Percentiles rank a stretch among this genome's conserved stretches.
Evolutionary conservation across 1,140 invertebrate species (phyloP).

Genomic region (Pogonomyrmex barbatus): DNA sequence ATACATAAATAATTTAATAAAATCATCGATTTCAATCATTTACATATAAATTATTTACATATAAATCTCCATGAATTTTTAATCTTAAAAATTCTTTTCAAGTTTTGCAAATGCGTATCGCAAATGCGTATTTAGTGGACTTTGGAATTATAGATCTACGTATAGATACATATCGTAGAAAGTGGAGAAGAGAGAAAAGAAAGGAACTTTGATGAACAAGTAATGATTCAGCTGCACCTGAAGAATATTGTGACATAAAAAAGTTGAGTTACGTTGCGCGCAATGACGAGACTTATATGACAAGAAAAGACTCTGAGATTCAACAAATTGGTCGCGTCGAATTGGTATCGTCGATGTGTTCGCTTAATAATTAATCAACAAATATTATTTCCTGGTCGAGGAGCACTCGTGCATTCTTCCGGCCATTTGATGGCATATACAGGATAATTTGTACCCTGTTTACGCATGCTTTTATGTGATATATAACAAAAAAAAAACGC

Average conservation of each 20-base stretch:
- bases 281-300: slow-evolving; percentile 56
- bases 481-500: slow-evolving; percentile 25
- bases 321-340: slow-evolving; percentile 60
- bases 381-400: slow-evolving; percentile 55
- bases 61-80: neutral
- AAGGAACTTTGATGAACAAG: slow-evolving; percentile 2
- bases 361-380: slow-evolving; percentile 66
- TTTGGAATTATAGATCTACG: slow-evolving; percentile 6
- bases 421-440: slow-evolving; percentile 35
- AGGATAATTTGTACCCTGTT: neutral
- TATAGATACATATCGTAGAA: neutral
- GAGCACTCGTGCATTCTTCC: slow-evolving; percentile 61
- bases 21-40: neutral
- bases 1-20: neutral
- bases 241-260: slow-evolving; percentile 34
- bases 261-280: neutral
- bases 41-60: neutral
- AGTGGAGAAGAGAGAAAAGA: slow-evolving; percentile 35
- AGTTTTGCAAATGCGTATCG: neutral
- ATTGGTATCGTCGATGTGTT: slow-evolving; percentile 48
- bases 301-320: slow-evolving; percentile 58
- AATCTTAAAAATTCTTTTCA: neutral
- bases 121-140: neutral
- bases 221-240: neutral
- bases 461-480: slow-evolving; percentile 27